phyloP scores from a whole-genome alignment of 2,113 vertebrate genomes.

The Procavia capensis region DNA sequence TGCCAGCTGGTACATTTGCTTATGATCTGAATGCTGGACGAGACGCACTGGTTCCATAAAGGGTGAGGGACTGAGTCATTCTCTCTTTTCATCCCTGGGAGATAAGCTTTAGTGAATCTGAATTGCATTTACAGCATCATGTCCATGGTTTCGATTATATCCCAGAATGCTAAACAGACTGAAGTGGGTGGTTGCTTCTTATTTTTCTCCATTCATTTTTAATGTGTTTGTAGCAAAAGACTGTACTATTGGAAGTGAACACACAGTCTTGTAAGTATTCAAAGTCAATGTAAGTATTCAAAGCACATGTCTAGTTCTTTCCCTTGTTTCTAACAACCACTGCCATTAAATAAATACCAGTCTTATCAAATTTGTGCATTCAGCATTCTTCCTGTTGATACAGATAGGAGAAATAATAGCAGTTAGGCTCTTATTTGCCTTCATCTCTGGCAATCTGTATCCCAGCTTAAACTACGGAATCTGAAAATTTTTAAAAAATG shows the following conservation, averaged over 20 bases:
- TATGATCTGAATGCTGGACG: background rate
- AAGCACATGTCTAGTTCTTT: background rate
- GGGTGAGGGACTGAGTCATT: constrained; percentile 41
- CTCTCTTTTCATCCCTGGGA: constrained; percentile 33
- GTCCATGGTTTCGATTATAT: constrained; percentile 58
- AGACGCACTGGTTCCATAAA: constrained; percentile 36
- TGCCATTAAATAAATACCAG: background rate
- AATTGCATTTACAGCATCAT: constrained; percentile 58
- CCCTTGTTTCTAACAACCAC: background rate
- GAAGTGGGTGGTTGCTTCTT: constrained; percentile 59
- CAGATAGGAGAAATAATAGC: background rate
- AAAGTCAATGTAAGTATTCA: constrained; percentile 31
- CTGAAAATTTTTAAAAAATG: constrained; percentile 13
- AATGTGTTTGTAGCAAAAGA: constrained; percentile 55
- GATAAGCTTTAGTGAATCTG: constrained; percentile 50
- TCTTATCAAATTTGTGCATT: background rate
- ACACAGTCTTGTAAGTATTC: constrained; percentile 15
- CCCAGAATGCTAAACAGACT: constrained; percentile 47
- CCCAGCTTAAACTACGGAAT: background rate
- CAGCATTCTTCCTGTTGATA: constrained; percentile 9
- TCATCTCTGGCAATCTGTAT: background rate
- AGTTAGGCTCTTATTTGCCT: background rate
- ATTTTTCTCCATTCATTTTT: constrained; percentile 62
- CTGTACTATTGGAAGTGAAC: constrained; percentile 47
- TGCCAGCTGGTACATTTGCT: constrained; percentile 24